Percentiles rank a stretch among this genome's conserved stretches.
phyloP scores from a whole-genome alignment of 64 coral and sea anemone genomes.

The Stylophora pistillata region DNA sequence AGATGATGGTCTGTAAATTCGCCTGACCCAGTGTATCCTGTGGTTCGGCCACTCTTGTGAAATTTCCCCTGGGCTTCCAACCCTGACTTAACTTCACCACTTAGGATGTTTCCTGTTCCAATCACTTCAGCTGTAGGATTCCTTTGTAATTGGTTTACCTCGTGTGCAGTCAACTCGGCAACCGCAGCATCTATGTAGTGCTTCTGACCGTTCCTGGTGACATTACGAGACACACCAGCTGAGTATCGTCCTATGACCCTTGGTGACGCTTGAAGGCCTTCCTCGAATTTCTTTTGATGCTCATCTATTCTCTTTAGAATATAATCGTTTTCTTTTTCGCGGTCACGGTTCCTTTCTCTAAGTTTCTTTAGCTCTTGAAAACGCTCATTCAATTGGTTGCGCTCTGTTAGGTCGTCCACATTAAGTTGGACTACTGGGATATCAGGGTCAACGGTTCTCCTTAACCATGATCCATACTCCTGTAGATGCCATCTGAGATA shows the following conservation, averaged over 20 bases:
- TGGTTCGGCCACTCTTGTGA: neutral
- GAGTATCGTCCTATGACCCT: too few relatives aligned
- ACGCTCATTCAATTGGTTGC: too few relatives aligned
- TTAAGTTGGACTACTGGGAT: too few relatives aligned
- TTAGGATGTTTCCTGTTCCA: neutral
- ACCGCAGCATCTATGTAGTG: neutral
- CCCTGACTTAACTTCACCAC: neutral
- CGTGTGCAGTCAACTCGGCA: neutral
- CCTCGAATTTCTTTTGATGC: neutral
- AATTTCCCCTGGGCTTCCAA: neutral
- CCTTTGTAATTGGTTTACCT: neutral
- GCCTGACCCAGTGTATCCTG: neutral
- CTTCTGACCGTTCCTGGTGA: neutral
- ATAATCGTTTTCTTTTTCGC: neutral
- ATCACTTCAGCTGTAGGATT: neutral
- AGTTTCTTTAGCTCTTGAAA: too few relatives aligned
- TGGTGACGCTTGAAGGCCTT: neutral
- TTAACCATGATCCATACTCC: neutral
- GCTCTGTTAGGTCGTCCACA: too few relatives aligned
- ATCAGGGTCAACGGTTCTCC: neutral
- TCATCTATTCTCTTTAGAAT: too few relatives aligned
- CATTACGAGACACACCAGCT: neutral
- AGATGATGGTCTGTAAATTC: too few relatives aligned
- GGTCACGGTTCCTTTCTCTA: too few relatives aligned
- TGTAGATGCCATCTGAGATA: neutral